Base-by-base conservation (phyloP, 2,888 invertebrate species). In the Agrochola macilenta region DNA sequence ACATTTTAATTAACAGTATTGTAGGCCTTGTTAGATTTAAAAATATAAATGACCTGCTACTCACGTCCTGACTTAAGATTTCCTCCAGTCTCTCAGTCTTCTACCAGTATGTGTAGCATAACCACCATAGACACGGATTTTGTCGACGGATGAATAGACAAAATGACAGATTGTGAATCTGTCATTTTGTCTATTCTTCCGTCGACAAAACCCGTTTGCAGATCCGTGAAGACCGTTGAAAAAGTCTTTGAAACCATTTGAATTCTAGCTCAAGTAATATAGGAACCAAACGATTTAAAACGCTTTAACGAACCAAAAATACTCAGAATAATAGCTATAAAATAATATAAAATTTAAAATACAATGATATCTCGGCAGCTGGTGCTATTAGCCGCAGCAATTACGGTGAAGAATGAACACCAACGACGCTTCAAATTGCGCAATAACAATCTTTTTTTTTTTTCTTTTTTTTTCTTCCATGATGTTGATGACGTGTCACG, bases 381-480 rank as follows among this genome's bases (percentile, higher is more conserved):
- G 74, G 74, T 74, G 89, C 82, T 87, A 89, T 89, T 89, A 87
- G 88, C 79, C 63, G 68, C 76, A 82, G 83, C 88, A 88, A 90
- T 89, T 90, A 90, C 84, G 82, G 68, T 82, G 75, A 84, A 83
- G 85, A 74, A 77, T 87, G 89, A 87, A 86, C 84, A 88, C 86
- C 88, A 85, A 85, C 87, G 89, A 86, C 85, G 88, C 78, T 79
- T 85, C 82, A 89, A 88, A 88, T 89, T 83, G 85, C 87, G 84
- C 83, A 83, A 84, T 87, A 86, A 86, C 86, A 88, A 88, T 89
- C 76, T 81, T 58, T 39, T 73, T 63, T 77, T 75, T 82, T 86
- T 88, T 83, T 58, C 46, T 71, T 65, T 77, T 75, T 82, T 86
- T 88, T 83, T 74, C 68, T 79, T 72, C 66, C 76, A 76, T 76